These are phyloP conservation scores for Exocentrus adspersus DNA, from an alignment of 2,888 invertebrate species.

Conservation along the genomic window DNA sequence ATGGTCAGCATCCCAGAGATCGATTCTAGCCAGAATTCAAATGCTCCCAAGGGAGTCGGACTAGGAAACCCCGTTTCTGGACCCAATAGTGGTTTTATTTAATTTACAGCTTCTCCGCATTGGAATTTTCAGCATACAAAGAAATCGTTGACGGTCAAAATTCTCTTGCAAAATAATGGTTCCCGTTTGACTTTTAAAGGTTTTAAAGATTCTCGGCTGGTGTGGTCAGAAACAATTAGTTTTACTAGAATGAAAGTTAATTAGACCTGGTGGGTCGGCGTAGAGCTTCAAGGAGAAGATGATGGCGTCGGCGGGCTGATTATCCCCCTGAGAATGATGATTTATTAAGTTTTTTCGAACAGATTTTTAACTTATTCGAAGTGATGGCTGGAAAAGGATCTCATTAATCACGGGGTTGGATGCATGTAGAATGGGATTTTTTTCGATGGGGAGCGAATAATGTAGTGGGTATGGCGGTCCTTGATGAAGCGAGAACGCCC, in stretches of 20 bases:
- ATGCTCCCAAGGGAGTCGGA: conserved; percentile 32
- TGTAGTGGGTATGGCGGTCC: not conserved
- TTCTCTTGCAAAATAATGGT: too few relatives aligned
- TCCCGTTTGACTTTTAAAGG: too few relatives aligned
- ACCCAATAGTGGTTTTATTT: conserved; percentile 32
- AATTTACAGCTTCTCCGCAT: conserved; percentile 29
- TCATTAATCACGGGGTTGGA: not conserved
- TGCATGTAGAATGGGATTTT: conserved; percentile 1
- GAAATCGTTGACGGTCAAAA: not conserved
- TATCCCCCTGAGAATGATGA: not conserved
- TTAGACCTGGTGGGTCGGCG: too few relatives aligned
- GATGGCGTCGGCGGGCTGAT: not conserved
- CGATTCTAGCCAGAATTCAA: conserved; percentile 42
- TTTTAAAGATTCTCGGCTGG: too few relatives aligned
- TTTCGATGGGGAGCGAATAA: not conserved
- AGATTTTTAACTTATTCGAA: not conserved
- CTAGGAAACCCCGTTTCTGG: conserved; percentile 27
- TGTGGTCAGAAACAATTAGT: too few relatives aligned
- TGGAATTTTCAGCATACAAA: not conserved
- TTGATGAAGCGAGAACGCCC: not conserved
- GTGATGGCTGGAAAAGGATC: conserved; percentile 1
- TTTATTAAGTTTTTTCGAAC: conserved; percentile 1
- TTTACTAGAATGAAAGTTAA: too few relatives aligned
- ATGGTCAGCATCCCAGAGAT: conserved; percentile 34
- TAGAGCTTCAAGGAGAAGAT: not conserved